Evolutionary conservation across 2,113 vertebrate species (phyloP), one percentile per base, ranked within the genome.

Genomic region (Fulica atra): DNA sequence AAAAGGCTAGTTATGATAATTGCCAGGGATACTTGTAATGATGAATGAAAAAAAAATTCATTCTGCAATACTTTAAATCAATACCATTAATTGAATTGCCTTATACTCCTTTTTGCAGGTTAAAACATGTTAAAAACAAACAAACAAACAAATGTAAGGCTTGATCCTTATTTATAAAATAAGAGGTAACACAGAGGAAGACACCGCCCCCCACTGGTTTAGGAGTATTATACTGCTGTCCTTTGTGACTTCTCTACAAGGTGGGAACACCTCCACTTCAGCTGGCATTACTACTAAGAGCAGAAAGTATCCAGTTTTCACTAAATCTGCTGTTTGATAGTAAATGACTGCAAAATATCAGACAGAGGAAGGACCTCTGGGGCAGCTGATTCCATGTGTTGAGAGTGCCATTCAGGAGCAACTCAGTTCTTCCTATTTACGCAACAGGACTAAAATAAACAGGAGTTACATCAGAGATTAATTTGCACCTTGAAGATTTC

Each of bases 191-290:
- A 69, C 11, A 57, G 16, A 9, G 10, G 8, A 84, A 81, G 31
- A 70, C 7, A 35, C 2, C 48, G 24, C 11, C 9, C 21, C 21
- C 28, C 20, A 12, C 44, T 20, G 33, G 11, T 54, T 82, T 51
- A 46, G 13, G 2, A 85, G 28, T 15, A 68, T 72, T 65, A 42
- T 10, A 10, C 5, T 2, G 2, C 36, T 1, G 0, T 74, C 5
- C 61, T 59, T 25, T 10, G 46, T 15, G 16, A 76, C 13, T 80
- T 71, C 46, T 77, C 74, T 38, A 88, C 13, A 64, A 64, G 5
- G 4, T 4, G 21, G n/a, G 31, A 81, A 68, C 14, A 77, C 2
- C 38, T 66, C 24, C 35, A 57, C 26, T 65, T 31, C 29, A 40
- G 44, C 38, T 73, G 31, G 57, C 15, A 13, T 31, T 77, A 28